Evolutionary conservation across 2,113 vertebrate genomes (phyloP).

Genomic region (Oreochromis tanganicae): DNA sequence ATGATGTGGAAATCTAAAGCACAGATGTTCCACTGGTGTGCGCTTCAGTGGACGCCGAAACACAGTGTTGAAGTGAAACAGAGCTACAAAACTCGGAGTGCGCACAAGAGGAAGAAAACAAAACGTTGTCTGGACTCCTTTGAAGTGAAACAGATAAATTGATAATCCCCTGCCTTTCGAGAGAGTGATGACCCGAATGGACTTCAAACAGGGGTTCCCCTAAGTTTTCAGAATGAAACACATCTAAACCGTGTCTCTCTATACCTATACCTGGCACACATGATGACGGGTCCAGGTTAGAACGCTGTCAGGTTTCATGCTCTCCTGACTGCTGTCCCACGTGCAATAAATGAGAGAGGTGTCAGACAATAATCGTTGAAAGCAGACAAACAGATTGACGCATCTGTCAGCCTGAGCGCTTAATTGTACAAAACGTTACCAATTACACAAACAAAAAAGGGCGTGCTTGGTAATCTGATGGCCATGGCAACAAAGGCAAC

Average conservation of each 20-base stretch:
- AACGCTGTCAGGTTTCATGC: not conserved
- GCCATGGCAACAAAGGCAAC: constrained; percentile 4
- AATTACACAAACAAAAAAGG: not conserved
- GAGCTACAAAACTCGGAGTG: not conserved
- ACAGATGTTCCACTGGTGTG: constrained; percentile 36
- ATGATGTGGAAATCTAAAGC: constrained; percentile 40
- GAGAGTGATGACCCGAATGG: not conserved
- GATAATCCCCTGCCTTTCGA: not conserved
- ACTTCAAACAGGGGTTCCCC: not conserved
- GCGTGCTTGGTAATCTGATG: not conserved
- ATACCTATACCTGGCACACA: not conserved
- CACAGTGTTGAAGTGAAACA: not conserved
- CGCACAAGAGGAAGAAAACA: not conserved
- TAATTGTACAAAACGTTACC: not conserved
- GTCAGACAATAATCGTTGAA: not conserved
- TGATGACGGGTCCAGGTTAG: not conserved
- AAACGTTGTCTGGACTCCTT: not conserved
- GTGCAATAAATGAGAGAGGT: not conserved
- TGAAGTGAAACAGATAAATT: not conserved
- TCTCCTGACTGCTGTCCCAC: not conserved
- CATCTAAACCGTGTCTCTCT: not conserved
- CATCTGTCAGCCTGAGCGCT: not conserved
- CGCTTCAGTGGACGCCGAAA: not conserved
- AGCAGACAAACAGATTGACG: not conserved
- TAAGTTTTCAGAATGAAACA: not conserved